These are phyloP conservation scores for Dicranocentrus wangi DNA, from an alignment of 2,888 invertebrate genomes.

Conservation along the genomic window DNA sequence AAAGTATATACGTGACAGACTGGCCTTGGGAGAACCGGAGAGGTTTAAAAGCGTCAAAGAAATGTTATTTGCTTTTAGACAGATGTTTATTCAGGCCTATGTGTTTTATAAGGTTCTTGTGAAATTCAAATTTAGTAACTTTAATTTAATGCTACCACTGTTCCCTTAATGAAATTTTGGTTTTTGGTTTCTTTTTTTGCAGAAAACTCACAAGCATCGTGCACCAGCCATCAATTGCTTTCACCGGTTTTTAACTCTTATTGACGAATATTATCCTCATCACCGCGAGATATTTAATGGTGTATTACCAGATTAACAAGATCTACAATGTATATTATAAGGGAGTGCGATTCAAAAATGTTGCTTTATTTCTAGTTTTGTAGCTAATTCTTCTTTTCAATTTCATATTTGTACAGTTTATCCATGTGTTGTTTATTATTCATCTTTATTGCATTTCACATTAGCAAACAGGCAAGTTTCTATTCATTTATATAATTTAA, in stretches of 20 bases:
- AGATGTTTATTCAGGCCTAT: slow-evolving; percentile 65
- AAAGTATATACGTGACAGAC: slow-evolving; percentile 52
- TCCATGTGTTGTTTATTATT: too few species aligned
- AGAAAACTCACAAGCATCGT: slow-evolving; percentile 12
- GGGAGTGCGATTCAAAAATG: neutral
- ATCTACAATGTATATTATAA: neutral
- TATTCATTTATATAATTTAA: too few species aligned
- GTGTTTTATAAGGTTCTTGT: slow-evolving; percentile 60
- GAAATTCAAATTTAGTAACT: neutral
- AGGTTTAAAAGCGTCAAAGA: slow-evolving; percentile 37
- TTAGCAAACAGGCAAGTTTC: too few species aligned
- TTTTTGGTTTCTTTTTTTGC: neutral
- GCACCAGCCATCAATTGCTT: neutral
- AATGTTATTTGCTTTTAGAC: slow-evolving; percentile 41
- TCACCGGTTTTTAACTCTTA: slow-evolving; percentile 4
- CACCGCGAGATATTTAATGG: slow-evolving; percentile 1
- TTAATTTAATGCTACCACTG: too few species aligned
- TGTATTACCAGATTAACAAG: neutral
- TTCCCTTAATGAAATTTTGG: too few species aligned
- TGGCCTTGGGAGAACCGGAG: slow-evolving; percentile 24
- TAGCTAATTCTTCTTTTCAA: too few species aligned
- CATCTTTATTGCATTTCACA: too few species aligned
- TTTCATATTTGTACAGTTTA: too few species aligned
- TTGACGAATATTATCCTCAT: slow-evolving; percentile 29
- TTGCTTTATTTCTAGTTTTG: neutral